Evolutionary conservation across 2,888 invertebrate genomes (phyloP).

Genomic region (Neoaliturus tenellus): DNA sequence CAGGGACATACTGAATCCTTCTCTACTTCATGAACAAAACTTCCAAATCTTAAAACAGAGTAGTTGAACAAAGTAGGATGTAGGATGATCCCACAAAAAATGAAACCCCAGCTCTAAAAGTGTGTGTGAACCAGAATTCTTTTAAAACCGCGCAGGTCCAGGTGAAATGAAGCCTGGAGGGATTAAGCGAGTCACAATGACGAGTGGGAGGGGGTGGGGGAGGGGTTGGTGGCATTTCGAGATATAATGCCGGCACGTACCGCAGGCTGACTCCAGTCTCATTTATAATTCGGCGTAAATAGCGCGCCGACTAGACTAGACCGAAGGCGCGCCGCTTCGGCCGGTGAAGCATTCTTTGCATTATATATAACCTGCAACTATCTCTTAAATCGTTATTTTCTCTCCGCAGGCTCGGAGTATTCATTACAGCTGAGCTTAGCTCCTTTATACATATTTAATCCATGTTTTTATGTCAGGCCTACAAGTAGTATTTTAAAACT

Average conservation of each 20-base stretch:
- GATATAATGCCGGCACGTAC: not conserved
- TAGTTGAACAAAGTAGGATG: not conserved
- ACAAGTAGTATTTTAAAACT: too few relatives aligned
- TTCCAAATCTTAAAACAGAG: too few relatives aligned
- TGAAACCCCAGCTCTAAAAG: too few relatives aligned
- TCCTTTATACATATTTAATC: not conserved
- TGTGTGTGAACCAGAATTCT: too few relatives aligned
- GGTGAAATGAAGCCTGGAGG: too few relatives aligned
- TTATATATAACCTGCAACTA: constrained; percentile 25
- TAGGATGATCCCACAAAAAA: too few relatives aligned
- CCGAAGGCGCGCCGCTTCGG: not conserved
- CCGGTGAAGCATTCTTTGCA: constrained; percentile 16
- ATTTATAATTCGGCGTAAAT: constrained; percentile 49
- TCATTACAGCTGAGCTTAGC: not conserved
- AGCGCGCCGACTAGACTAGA: constrained; percentile 14
- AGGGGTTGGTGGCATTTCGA: not conserved
- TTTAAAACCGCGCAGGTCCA: too few relatives aligned
- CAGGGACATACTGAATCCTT: too few relatives aligned
- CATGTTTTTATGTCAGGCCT: too few relatives aligned
- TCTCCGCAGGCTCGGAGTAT: not conserved
- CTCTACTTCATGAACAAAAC: too few relatives aligned
- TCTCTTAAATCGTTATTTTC: not conserved
- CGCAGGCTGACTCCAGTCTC: not conserved
- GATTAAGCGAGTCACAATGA: too few relatives aligned
- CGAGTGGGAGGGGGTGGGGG: not conserved